Base-by-base conservation (phyloP, 1,140 invertebrate species). In the Babylonia areolata region DNA sequence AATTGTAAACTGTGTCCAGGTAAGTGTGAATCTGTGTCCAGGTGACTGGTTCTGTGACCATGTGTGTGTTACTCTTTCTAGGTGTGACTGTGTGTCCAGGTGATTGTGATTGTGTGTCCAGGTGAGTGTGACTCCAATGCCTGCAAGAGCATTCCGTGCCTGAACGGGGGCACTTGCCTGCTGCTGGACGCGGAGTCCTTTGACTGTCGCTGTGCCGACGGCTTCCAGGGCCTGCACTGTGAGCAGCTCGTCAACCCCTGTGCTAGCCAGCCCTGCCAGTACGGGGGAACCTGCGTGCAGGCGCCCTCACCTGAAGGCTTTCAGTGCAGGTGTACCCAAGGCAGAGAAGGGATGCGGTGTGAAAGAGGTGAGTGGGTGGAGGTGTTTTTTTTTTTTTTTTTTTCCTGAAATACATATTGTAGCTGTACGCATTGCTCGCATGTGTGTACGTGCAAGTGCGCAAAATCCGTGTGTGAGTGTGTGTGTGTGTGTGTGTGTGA, bases 161-260 rank as follows among this genome's bases (percentile, higher is more conserved):
- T 96, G 88, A 97, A 98, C 93, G 96, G 96, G 6, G 97, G 96
- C 20, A 96, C 96, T 20, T 98, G 97, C 94, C 95, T 96, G 84
- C 95, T 96, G 84, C 95, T 96, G 46, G 96, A 96, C 89, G 95
- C 95, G 75, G 96, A 95, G 39, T 95, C 89, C 39, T 97, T 96
- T 93, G 95, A 96, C 88, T 96, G 95, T 90, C 94, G 0, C 0
- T 96, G 95, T 90, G 88, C 89, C 40, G 90, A 93, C 46, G 95
- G 95, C 80, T 96, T 93, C 89, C 94, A 93, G 90, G 95, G 97
- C 80, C 94, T 95, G 87, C 95, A 96, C 91, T 98, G 97, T 94
- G 97, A 97, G 91, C 95, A 96, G 88, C 95, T 96, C 85, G 90
- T 96, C 28, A 96, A 97, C 94, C 96, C 96, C 71, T 97, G 97